A percentile compares a stretch with the other conserved stretches of the same genome.
phyloP scores from a whole-genome alignment of 2,113 vertebrate genomes.

The Hypocryptadius cinnamomeus region DNA sequence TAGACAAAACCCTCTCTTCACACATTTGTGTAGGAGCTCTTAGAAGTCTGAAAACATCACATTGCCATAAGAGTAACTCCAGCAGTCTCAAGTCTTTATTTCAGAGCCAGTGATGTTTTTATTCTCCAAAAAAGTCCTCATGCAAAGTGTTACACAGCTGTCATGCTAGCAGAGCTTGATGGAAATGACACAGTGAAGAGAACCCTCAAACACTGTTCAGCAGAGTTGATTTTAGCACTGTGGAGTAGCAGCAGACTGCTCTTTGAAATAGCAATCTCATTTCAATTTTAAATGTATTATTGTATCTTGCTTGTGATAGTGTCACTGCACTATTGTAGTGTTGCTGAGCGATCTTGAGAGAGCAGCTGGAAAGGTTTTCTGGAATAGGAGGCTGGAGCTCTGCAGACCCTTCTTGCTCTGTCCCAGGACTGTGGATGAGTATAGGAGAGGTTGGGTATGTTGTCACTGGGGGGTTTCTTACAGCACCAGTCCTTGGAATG shows the following conservation, averaged over 20 bases:
- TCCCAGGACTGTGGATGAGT: not conserved
- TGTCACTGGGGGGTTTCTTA: not conserved
- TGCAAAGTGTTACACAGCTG: not conserved
- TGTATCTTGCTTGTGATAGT: not conserved
- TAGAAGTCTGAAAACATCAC: not conserved
- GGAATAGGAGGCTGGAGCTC: not conserved
- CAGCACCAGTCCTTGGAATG: not conserved
- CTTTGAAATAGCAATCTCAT: not conserved
- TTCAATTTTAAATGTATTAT: not conserved
- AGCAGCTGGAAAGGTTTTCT: not conserved
- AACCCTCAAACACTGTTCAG: not conserved
- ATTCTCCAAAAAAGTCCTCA: not conserved
- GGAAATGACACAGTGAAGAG: not conserved
- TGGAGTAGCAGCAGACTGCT: not conserved
- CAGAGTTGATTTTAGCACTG: not conserved
- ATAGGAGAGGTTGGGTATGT: fast-evolving
- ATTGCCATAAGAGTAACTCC: not conserved
- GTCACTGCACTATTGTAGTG: not conserved
- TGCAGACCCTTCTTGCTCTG: fast-evolving
- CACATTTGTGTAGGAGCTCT: not conserved
- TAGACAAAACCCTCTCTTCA: not conserved
- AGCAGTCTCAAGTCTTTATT: not conserved
- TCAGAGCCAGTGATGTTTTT: not conserved
- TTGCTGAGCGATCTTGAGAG: not conserved
- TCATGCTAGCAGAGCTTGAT: not conserved